phyloP scores from a whole-genome alignment of 2,888 invertebrate genomes.

The Drosophila lutescens region DNA sequence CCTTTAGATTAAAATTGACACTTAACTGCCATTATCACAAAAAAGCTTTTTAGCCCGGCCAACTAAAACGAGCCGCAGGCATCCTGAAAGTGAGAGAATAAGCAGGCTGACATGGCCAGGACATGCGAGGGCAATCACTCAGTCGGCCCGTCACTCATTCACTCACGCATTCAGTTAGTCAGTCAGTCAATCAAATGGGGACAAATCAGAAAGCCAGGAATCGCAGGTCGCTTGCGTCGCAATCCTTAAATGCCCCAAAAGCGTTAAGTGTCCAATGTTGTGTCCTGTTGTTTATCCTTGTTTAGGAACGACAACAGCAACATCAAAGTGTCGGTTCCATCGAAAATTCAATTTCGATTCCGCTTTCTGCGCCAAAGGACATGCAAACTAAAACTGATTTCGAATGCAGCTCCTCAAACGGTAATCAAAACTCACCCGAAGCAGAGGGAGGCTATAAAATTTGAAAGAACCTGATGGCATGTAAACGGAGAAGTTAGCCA shows the following conservation, averaged over 20 bases:
- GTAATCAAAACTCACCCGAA: conserved; percentile 52
- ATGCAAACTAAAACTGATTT: conserved; percentile 78
- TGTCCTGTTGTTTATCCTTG: conserved; percentile 35
- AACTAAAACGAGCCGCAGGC: conserved; percentile 21
- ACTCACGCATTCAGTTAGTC: conserved; percentile 40
- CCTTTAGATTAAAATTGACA: conserved; percentile 67
- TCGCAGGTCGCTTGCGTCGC: conserved; percentile 16
- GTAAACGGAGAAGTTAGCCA: conserved; percentile 52
- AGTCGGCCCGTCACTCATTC: conserved; percentile 44
- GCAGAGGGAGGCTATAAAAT: conserved; percentile 46
- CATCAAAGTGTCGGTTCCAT: conserved; percentile 48
- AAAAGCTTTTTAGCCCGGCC: conserved; percentile 60
- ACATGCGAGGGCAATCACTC: conserved; percentile 49
- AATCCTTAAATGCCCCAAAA: conserved; percentile 32
- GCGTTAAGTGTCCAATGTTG: conserved; percentile 32
- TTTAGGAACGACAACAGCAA: conserved; percentile 23
- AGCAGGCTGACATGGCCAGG: conserved; percentile 13
- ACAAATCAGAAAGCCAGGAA: conserved; percentile 43
- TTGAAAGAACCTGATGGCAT: conserved; percentile 59
- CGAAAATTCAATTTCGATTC: conserved; percentile 71
- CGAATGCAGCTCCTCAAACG: conserved; percentile 69
- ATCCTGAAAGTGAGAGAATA: background rate
- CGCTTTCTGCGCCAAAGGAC: conserved; percentile 66
- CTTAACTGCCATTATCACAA: conserved; percentile 64
- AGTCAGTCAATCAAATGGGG: conserved; percentile 59